phyloP scores from a whole-genome alignment of 2,888 invertebrate genomes.

The Operophtera brumata region DNA sequence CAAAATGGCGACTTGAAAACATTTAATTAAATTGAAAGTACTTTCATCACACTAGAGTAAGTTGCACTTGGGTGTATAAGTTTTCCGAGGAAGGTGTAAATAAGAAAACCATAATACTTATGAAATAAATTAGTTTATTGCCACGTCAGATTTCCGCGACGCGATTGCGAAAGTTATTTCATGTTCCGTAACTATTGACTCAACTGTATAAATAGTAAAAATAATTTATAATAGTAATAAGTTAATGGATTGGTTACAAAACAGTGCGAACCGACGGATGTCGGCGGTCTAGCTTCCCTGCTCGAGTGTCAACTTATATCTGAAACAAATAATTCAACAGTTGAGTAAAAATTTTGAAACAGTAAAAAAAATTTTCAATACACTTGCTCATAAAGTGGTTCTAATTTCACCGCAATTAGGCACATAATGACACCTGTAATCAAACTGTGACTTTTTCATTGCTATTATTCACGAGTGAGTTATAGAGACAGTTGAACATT shows the following conservation, averaged over 20 bases:
- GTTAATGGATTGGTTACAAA: constrained; percentile 78
- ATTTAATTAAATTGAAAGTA: no score
- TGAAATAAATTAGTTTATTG: constrained; percentile 81
- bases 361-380: no score
- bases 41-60: no score
- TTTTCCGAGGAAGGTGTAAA: constrained; percentile 17
- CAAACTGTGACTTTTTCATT: no score
- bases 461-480: no score
- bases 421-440: no score
- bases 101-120: constrained; percentile 59
- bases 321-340: constrained; percentile 44
- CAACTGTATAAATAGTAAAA: constrained; percentile 80
- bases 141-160: constrained; percentile 67
- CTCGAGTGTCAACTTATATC: constrained; percentile 49
- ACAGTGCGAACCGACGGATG: constrained; percentile 62
- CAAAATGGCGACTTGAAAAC: no score
- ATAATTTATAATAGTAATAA: constrained; percentile 79
- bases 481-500: no score
- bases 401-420: no score
- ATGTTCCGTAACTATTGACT: constrained; percentile 70
- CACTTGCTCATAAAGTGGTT: no score
- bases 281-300: constrained; percentile 56
- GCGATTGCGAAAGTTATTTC: constrained; percentile 54
- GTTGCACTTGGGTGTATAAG: no score
- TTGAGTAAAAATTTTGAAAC: not conserved